These are phyloP conservation scores for Aphyosemion australe DNA, from an alignment of 2,113 vertebrate genomes.

Conservation along the genomic window DNA sequence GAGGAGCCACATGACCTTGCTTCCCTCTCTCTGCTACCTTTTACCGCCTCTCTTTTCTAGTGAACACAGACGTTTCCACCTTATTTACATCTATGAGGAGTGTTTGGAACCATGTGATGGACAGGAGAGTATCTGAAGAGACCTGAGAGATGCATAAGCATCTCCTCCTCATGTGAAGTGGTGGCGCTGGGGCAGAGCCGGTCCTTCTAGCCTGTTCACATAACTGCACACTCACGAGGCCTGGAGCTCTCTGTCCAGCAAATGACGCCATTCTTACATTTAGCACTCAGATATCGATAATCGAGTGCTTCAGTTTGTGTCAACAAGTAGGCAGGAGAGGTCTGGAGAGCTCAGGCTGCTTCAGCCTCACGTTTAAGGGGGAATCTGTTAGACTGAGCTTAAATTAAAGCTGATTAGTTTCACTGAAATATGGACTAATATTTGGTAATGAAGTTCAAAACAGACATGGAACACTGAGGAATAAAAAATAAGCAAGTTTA, in stretches of 20 bases:
- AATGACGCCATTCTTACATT: slow-evolving; percentile 74
- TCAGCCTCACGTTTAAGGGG: not conserved
- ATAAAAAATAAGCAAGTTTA: too few relatives aligned
- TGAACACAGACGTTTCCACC: slow-evolving; percentile 23
- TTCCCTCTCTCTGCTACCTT: slow-evolving; percentile 50
- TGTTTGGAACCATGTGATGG: slow-evolving; percentile 19
- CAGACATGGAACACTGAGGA: too few relatives aligned
- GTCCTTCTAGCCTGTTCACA: slow-evolving; percentile 44
- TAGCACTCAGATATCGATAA: slow-evolving; percentile 60
- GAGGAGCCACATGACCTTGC: slow-evolving; percentile 79
- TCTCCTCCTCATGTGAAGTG: slow-evolving; percentile 76
- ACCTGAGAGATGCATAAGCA: slow-evolving; percentile 69
- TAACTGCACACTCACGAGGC: slow-evolving; percentile 57
- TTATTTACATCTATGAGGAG: slow-evolving; percentile 1
- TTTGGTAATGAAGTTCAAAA: too few relatives aligned
- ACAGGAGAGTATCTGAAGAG: slow-evolving; percentile 50
- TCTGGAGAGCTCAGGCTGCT: slow-evolving; percentile 3
- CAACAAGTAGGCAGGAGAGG: slow-evolving; percentile 30
- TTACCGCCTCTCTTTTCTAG: slow-evolving; percentile 23
- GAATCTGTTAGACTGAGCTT: too few relatives aligned
- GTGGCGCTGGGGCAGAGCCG: slow-evolving; percentile 54
- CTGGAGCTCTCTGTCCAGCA: slow-evolving; percentile 68
- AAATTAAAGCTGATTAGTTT: too few relatives aligned
- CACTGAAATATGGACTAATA: too few relatives aligned
- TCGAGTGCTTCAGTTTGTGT: slow-evolving; percentile 60